These are phyloP conservation scores for Garrulus glandarius DNA, from an alignment of 2,797 vertebrate species.

Conservation along the genomic window DNA sequence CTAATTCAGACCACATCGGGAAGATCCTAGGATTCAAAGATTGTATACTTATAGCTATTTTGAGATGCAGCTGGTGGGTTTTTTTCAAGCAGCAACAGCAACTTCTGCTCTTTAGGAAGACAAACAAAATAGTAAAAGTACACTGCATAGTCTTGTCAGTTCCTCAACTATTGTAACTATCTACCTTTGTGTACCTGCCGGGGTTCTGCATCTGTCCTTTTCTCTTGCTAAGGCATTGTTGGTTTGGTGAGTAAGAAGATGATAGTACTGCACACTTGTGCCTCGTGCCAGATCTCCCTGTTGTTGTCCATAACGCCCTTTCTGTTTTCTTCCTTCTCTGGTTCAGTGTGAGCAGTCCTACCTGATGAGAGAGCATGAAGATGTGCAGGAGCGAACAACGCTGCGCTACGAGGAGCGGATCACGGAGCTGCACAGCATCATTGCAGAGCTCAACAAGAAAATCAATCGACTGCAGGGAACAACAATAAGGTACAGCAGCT, in stretches of 20 bases:
- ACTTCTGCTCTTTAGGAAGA: not conserved
- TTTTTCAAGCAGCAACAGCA: not conserved
- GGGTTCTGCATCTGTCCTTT: not conserved
- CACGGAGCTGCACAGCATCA: conserved; percentile 86
- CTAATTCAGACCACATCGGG: not conserved
- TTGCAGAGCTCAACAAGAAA: conserved; percentile 88
- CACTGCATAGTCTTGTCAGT: not conserved
- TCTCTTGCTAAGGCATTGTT: not conserved
- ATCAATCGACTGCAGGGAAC: conserved; percentile 83
- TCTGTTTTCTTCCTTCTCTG: not conserved
- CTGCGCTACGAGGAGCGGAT: conserved; percentile 86
- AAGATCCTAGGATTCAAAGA: not conserved
- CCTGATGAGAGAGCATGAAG: conserved; percentile 85
- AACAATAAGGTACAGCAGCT: conserved; percentile 79
- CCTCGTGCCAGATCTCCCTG: not conserved
- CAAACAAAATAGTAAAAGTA: not conserved
- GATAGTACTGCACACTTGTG: not conserved
- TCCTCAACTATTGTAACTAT: not conserved
- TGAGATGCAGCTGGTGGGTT: not conserved
- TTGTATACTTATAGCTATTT: not conserved
- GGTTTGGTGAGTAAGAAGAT: not conserved
- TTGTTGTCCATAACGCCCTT: not conserved
- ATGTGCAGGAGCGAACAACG: conserved; percentile 81
- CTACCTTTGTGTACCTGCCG: not conserved
- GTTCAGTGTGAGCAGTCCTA: conserved; percentile 84